Conservation (phyloP, 2,888 invertebrate species). For the Acronicta leporina region DNA sequence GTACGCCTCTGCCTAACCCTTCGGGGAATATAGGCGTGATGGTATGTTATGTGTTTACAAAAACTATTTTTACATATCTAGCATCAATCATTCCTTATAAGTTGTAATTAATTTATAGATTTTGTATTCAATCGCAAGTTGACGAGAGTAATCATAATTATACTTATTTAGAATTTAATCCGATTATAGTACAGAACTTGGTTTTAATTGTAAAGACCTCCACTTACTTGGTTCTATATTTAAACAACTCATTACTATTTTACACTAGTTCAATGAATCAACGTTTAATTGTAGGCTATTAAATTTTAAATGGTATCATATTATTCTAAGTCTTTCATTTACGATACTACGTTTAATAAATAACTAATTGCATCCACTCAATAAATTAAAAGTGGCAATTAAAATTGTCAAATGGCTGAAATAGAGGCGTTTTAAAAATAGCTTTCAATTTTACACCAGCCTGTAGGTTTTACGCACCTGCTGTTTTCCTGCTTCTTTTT, state of each 20-base stretch:
- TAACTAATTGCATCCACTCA: constrained; percentile 21
- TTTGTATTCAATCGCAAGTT: constrained; percentile 11
- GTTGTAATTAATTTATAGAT: too few relatives aligned
- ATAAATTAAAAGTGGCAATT: constrained; percentile 25
- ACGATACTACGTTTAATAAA: constrained; percentile 12
- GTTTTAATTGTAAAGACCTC: constrained; percentile 44
- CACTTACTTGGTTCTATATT: constrained; percentile 48
- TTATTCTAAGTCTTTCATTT: constrained; percentile 23
- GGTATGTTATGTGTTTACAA: too few relatives aligned
- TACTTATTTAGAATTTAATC: constrained; percentile 35
- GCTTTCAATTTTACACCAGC: constrained; percentile 56
- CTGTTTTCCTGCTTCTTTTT: constrained; percentile 65
- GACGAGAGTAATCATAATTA: constrained; percentile 17
- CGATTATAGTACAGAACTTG: constrained; percentile 30
- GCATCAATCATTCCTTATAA: too few relatives aligned
- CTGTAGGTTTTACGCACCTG: constrained; percentile 75
- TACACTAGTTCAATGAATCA: constrained; percentile 35
- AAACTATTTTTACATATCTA: too few relatives aligned
- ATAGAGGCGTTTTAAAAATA: neutral
- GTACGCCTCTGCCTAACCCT: too few relatives aligned
- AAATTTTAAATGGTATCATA: constrained; percentile 19
- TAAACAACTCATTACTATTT: constrained; percentile 46
- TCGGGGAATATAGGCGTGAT: too few relatives aligned
- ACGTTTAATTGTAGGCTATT: constrained; percentile 49
- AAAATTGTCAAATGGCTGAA: constrained; percentile 26